Evolutionary conservation across 2,113 vertebrate genomes (phyloP).

Genomic region (Alosa alosa): DNA sequence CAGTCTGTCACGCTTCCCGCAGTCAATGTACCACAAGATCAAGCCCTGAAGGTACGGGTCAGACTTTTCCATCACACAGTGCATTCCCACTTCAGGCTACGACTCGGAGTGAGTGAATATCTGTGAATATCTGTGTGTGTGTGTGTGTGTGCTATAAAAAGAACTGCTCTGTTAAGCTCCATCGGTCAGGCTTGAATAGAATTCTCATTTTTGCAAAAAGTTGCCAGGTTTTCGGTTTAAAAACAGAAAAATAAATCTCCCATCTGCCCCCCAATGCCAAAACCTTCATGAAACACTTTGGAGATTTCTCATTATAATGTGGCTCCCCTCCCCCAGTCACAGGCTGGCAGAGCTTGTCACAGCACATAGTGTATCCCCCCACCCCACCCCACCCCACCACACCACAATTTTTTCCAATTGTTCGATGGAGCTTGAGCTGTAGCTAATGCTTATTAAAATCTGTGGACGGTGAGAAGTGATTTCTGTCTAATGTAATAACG

Average conservation of each 20-base stretch:
- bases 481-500: conserved; percentile 63
- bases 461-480: conserved; percentile 48
- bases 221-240: not conserved
- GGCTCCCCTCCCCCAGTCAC: not conserved
- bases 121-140: conserved; percentile 7
- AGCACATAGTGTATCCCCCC: not conserved
- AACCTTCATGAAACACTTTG: conserved; percentile 32
- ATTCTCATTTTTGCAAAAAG: not conserved
- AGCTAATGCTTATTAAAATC: conserved; percentile 63
- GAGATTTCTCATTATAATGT: conserved; percentile 29
- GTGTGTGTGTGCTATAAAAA: not conserved
- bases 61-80: conserved; percentile 10
- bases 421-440: conserved; percentile 55
- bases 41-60: not conserved
- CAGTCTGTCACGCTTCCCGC: not conserved
- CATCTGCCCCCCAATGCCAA: not conserved
- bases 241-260: not conserved
- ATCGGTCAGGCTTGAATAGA: conserved; percentile 8
- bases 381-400: conserved; percentile 17
- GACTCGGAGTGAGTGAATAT: not conserved
- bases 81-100: not conserved
- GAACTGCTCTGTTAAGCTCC: not conserved
- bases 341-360: conserved; percentile 14
- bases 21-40: not conserved
- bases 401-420: conserved; percentile 54